Percentiles rank a stretch among this genome's conserved stretches.
phyloP scores from a whole-genome alignment of 1,140 invertebrate genomes.

The Harlomillsia oculata region DNA sequence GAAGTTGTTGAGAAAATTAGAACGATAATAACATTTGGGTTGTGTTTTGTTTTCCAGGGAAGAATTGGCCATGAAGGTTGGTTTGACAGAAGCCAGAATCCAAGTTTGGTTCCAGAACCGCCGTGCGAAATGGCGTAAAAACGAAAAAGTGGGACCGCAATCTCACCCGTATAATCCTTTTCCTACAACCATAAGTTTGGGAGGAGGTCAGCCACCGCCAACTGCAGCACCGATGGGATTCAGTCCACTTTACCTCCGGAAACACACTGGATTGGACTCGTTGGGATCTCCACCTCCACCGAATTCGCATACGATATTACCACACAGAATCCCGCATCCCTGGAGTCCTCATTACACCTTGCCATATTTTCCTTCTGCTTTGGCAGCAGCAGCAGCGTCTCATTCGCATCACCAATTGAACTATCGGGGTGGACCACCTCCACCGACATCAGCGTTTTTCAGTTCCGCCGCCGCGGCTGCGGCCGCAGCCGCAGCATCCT shows the following conservation, averaged over 20 bases:
- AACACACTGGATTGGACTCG: slow-evolving; percentile 40
- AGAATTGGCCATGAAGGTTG: slow-evolving; percentile 94
- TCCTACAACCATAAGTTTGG: slow-evolving; percentile 43
- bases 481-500: slow-evolving; percentile 34
- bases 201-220: slow-evolving; percentile 49
- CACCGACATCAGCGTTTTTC: too few species aligned
- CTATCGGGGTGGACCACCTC: slow-evolving; percentile 36
- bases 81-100: slow-evolving; percentile 92
- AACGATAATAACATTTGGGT: too few species aligned
- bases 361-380: slow-evolving; percentile 23
- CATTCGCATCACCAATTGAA: slow-evolving; percentile 21
- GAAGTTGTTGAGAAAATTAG: too few species aligned
- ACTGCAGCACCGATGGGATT: slow-evolving; percentile 39
- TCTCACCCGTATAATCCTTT: slow-evolving; percentile 82
- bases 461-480: slow-evolving; percentile 27
- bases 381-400: slow-evolving; percentile 22
- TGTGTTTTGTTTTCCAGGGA: slow-evolving; percentile 60
- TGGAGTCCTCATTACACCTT: slow-evolving; percentile 42
- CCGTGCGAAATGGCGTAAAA: slow-evolving; percentile 43
- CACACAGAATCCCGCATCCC: slow-evolving; percentile 23
- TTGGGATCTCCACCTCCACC: slow-evolving; percentile 57
- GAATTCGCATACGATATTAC: slow-evolving; percentile 13
- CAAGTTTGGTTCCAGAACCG: slow-evolving; percentile 58
- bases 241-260: slow-evolving; percentile 27
- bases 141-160: slow-evolving; percentile 56